Evolutionary conservation across 2,113 vertebrate genomes (phyloP), one percentile per base, ranked within the genome.

Genomic region (Semnornis frantzii): DNA sequence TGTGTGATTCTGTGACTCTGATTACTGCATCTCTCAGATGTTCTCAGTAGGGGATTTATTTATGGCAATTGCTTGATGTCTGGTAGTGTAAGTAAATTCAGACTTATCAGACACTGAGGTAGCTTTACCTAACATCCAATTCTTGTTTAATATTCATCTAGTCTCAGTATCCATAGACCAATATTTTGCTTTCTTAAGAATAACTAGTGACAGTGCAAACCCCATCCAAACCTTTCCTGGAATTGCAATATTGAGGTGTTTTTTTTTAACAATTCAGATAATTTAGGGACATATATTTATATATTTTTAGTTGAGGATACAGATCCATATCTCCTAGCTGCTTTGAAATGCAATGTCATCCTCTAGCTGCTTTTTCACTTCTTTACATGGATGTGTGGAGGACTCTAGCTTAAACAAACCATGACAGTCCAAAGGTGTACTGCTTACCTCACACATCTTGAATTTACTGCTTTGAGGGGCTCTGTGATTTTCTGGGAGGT

Each of bases 351-450:
- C n/a, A 31, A 18, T 76, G 24, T 71, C 62, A 79, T 72, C 30
- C 50, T 69, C 54, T 76, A 55, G 39, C 23, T 89, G 52, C 39
- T 72, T 89, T 89, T 80, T 94, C 59, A 21, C 65, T 68, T 54
- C 54, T 78, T 81, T 79, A 55, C 89, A 62, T 28, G 68, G 18
- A 69, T 73, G 15, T 28, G 8, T 70, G 55, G 92, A 89, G 55
- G 89, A 82, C n/a, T 33, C 12, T 23, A 63, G 42, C 39, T 92
- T 92, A 90, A 95, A 86, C 78, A 79, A 72, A 84, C 44, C 31
- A 27, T 76, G 74, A 54, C 55, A 78, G 59, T 89, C 30, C 48
- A 54, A 72, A 88, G 23, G 44, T 82, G 20, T 2, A 57, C n/a
- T 76, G 46, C 73, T 85, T 85, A 28, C 54, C 17, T 75, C 31